Percentiles rank a stretch among this genome's conserved stretches.
Evolutionary conservation across 2,888 invertebrate species (phyloP).

Genomic region (Tenthredo distinguenda): DNA sequence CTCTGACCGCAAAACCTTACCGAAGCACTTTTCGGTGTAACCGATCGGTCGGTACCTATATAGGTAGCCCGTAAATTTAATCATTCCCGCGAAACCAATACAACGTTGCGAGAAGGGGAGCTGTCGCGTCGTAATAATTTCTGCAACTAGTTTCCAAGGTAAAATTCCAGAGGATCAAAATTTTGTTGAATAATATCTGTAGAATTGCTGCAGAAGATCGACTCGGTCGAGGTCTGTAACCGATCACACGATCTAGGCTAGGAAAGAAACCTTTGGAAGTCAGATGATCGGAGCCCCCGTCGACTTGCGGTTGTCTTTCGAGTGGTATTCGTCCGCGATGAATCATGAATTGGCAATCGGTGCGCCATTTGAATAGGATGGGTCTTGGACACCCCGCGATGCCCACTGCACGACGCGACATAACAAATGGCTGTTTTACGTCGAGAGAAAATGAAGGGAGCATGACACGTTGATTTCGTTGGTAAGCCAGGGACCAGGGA

Average conservation of each 20-base stretch:
- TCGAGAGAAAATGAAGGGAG: constrained; percentile 77
- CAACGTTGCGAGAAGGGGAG: not conserved
- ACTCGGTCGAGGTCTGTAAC: constrained; percentile 10
- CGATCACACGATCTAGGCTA: constrained; percentile 44
- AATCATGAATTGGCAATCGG: constrained; percentile 76
- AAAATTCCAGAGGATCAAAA: not conserved
- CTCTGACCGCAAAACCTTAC: not conserved
- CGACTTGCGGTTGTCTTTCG: constrained; percentile 52
- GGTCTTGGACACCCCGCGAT: constrained; percentile 73
- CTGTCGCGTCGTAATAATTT: not conserved
- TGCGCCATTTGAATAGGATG: constrained; percentile 64
- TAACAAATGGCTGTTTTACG: constrained; percentile 78
- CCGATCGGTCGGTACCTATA: constrained; percentile 1
- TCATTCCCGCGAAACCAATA: constrained; percentile 27
- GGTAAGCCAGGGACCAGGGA: constrained; percentile 59
- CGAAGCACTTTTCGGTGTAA: constrained; percentile 21
- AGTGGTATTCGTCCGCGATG: constrained; percentile 61
- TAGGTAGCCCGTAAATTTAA: constrained; percentile 36
- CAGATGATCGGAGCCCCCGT: constrained; percentile 53
- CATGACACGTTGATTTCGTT: constrained; percentile 77
- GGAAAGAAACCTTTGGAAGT: constrained; percentile 47
- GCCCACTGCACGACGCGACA: constrained; percentile 74
- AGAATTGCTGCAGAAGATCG: not conserved
- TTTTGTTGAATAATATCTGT: not conserved
- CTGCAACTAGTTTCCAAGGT: not conserved